These are phyloP conservation scores for Chrysemys picta DNA, from an alignment of 2,113 vertebrate genomes.

Conservation along the genomic window DNA sequence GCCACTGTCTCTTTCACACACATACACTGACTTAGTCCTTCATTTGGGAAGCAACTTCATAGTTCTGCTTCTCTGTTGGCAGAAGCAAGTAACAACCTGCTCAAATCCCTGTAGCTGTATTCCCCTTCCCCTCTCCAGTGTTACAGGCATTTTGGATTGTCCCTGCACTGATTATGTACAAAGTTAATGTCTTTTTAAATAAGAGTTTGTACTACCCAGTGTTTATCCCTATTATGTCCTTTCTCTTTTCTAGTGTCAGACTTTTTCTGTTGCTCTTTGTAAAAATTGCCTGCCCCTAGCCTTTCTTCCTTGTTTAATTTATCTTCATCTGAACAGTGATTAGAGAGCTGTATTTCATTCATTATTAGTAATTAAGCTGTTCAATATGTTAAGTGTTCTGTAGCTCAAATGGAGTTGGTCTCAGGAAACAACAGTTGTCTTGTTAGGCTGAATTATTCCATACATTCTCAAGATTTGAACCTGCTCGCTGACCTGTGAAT, in stretches of 20 bases:
- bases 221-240: neutral
- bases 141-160: neutral
- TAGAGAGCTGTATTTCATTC: neutral
- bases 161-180: neutral
- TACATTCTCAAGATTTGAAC: neutral
- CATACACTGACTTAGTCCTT: neutral
- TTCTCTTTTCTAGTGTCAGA: neutral
- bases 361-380: neutral
- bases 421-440: neutral
- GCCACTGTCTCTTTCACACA: neutral
- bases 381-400: rapidly evolving
- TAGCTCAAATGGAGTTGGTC: neutral
- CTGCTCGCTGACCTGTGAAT: neutral
- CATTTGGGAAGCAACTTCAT: neutral
- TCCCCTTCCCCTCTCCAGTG: neutral
- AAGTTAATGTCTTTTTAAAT: neutral
- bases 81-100: neutral
- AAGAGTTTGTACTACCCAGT: neutral
- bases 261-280: neutral
- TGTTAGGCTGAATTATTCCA: neutral
- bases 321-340: neutral
- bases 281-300: neutral
- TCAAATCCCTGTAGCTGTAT: neutral
- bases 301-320: neutral
- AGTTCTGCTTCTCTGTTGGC: neutral